Conservation (phyloP, 2,113 vertebrate species). For the Calonectris borealis region DNA sequence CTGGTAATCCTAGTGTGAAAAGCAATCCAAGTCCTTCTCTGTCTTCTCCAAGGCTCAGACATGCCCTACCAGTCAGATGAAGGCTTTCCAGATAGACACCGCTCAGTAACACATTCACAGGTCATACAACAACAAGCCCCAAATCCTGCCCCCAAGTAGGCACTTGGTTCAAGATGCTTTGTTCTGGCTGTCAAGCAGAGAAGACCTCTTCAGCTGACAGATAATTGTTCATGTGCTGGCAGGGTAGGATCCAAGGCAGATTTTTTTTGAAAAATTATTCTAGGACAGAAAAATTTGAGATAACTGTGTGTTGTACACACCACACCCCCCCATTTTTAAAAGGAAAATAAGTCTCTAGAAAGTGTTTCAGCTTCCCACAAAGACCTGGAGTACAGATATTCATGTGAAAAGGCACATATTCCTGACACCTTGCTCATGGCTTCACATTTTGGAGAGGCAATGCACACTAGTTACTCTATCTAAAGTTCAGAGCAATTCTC, state of each 20-base stretch:
- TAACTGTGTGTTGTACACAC: neutral
- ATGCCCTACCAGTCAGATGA: neutral
- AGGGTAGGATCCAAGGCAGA: neutral
- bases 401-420: neutral
- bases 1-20: neutral
- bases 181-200: neutral
- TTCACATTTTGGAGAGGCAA: neutral
- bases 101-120: neutral
- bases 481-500: neutral
- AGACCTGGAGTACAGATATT: neutral
- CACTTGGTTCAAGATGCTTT: slow-evolving; percentile 12
- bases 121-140: neutral
- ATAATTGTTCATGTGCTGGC: neutral
- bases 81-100: neutral
- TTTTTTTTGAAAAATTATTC: neutral
- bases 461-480: neutral
- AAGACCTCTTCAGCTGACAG: neutral
- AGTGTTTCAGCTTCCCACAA: neutral
- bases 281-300: neutral
- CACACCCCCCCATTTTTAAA: neutral
- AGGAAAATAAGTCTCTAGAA: neutral
- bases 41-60: neutral
- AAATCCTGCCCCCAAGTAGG: neutral
- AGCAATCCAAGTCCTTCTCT: neutral
- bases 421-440: neutral